Base-by-base conservation (phyloP, 1,140 invertebrate genomes). In the Plutomurus gul region DNA sequence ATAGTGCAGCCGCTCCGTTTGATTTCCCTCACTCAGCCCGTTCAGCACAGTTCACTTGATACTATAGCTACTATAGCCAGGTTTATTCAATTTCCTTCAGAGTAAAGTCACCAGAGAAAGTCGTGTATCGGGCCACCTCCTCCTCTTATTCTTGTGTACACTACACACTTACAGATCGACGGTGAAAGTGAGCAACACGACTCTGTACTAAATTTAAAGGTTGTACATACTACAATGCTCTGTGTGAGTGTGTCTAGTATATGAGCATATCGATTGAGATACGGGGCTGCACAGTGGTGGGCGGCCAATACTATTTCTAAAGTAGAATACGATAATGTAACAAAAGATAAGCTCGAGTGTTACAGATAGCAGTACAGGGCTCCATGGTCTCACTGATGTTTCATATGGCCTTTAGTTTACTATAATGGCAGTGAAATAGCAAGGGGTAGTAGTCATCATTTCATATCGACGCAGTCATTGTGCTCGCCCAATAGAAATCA, bases 81-180 rank as follows among this genome's bases (percentile, higher is more conserved):
- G 43, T 65, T 78, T 43, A 73, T 78, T 78, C 76, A 78, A 78
- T 78, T 78, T 78, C 76, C 56, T 65, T 39, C 39, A 70, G 37
- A 77, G 46, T 70, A 77, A 73, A 78, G 76, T 72, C 65, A 76
- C 47, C 56, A 56, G 47, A 76, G 74, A 76, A 76, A 60, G 76
- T 70, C 76, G 71, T 77, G 70, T 77, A 77, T 77, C 70, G 56
- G 56, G 27, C 56, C 56, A 65, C 56, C 56, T 65, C 56, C 36
- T 30, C n/a, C n/a, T 43, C 39, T 43, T n/a, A 13, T n/a, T 43
- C 39, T 8, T 43, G 2, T 43, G 7, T 27, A 18, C n/a, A 16
- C 46, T 20, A 7, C 46, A 13, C 56, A 10, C 51, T 11, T 36
- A 0, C 0, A 30, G 27, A 65, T 36, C 30, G 7, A 47, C 25